Percentiles rank a stretch among this genome's conserved stretches.
phyloP scores from a whole-genome alignment of 2,888 invertebrate species.

The Scaptomyza polygonia region DNA sequence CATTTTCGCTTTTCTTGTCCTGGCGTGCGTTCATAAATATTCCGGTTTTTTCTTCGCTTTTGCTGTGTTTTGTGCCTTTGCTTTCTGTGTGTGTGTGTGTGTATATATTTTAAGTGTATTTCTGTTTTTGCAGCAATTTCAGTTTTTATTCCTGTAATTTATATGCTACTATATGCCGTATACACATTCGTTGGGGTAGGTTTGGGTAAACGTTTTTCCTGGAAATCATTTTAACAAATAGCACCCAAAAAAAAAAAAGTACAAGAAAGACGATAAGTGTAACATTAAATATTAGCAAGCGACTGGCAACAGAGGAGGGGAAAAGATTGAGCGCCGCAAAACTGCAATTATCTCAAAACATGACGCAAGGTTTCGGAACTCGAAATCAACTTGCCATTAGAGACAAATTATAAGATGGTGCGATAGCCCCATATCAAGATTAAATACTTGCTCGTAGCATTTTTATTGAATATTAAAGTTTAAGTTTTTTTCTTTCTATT shows the following conservation, averaged over 20 bases:
- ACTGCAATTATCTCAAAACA: conserved; percentile 56
- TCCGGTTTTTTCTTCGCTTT: conserved; percentile 51
- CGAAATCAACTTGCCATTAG: conserved; percentile 30
- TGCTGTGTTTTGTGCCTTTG: conserved; percentile 10
- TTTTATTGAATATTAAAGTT: not conserved
- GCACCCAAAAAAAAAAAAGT: conserved; percentile 6
- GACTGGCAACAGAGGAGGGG: conserved; percentile 1
- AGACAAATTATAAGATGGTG: conserved; percentile 52
- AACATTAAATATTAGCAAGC: conserved; percentile 19
- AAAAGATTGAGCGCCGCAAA: conserved; percentile 21
- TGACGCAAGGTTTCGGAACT: conserved; percentile 35
- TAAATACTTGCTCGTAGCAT: conserved; percentile 6
- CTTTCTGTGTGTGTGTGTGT: conserved; percentile 5
- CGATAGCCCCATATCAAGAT: conserved; percentile 30
- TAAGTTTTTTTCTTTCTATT: too few relatives aligned
- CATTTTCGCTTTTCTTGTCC: conserved; percentile 70
- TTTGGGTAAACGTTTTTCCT: conserved; percentile 70
- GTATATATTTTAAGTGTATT: conserved; percentile 71
- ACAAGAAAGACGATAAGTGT: not conserved
- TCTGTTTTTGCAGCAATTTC: conserved; percentile 76
- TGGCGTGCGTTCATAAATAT: conserved; percentile 75
- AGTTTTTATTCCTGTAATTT: conserved; percentile 76
- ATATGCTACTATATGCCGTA: conserved; percentile 57
- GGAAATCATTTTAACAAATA: conserved; percentile 44
- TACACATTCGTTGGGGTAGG: conserved; percentile 67